A percentile compares a stretch with the other conserved stretches of the same genome.
Evolutionary conservation across 1,140 invertebrate species (phyloP).

Genomic region (Nasonia giraulti): DNA sequence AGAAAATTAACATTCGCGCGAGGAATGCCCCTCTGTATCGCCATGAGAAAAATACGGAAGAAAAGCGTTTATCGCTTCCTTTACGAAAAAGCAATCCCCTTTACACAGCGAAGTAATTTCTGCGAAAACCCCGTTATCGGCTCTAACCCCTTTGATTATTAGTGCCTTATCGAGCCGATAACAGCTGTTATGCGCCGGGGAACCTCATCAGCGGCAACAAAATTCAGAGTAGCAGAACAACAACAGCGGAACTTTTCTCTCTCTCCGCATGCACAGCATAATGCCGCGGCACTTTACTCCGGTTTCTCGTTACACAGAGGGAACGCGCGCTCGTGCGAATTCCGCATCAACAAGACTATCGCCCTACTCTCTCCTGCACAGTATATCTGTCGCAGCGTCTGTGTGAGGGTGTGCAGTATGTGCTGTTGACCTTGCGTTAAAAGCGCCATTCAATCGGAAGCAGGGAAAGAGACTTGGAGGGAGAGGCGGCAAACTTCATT

Average conservation of each 20-base stretch:
- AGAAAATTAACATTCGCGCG: background rate
- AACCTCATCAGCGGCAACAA: background rate
- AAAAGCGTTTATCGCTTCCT: no score
- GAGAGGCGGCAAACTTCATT: slow-evolving; percentile 7
- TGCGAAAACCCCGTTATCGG: background rate
- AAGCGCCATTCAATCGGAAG: slow-evolving; percentile 58
- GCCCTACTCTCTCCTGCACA: background rate
- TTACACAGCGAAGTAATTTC: background rate
- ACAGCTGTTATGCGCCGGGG: background rate
- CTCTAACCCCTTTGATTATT: background rate
- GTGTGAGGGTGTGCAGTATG: slow-evolving; percentile 11
- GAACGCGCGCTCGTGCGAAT: background rate
- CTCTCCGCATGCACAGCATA: no score
- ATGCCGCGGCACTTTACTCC: no score
- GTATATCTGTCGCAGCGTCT: slow-evolving; percentile 3
- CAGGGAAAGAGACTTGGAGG: background rate
- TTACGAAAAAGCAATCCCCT: no score
- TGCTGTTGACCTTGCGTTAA: slow-evolving; percentile 65
- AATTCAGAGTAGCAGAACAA: background rate
- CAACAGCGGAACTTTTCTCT: no score
- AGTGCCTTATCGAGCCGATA: background rate
- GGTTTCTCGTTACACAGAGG: no score
- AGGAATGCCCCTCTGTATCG: background rate
- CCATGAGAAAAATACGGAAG: background rate
- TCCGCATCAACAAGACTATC: background rate